These are phyloP conservation scores for Gymnoscopelus microlampas DNA, from an alignment of 2,797 vertebrate genomes.

Conservation along the genomic window DNA sequence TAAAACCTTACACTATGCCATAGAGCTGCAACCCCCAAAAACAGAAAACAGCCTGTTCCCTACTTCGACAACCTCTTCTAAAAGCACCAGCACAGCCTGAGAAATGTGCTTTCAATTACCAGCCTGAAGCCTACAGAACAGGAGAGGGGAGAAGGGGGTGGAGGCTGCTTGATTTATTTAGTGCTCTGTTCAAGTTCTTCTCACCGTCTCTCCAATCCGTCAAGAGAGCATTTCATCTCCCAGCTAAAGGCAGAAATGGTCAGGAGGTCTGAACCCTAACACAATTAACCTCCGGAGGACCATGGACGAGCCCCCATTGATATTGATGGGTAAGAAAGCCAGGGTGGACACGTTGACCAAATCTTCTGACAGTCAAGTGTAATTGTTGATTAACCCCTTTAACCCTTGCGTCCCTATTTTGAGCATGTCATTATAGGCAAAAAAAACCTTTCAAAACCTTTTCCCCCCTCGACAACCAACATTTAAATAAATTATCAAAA, in stretches of 20 bases:
- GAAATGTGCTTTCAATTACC: slow-evolving; percentile 97
- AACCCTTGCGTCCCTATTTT: too few species aligned
- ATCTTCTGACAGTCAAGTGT: slow-evolving; percentile 48
- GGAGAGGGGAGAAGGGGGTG: slow-evolving; percentile 44
- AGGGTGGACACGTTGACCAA: slow-evolving; percentile 20
- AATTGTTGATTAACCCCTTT: slow-evolving; percentile 34
- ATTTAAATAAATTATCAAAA: too few species aligned
- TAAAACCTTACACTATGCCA: slow-evolving; percentile 45
- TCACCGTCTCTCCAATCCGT: slow-evolving; percentile 87
- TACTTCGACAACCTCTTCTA: slow-evolving; percentile 65
- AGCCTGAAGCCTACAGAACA: slow-evolving; percentile 83
- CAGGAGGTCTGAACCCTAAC: slow-evolving; percentile 79
- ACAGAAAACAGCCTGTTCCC: slow-evolving; percentile 77
- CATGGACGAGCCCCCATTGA: slow-evolving; percentile 47
- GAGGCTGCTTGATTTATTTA: slow-evolving; percentile 89
- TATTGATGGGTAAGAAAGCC: slow-evolving; percentile 40
- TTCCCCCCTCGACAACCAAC: too few species aligned
- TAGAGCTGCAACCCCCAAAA: slow-evolving; percentile 58
- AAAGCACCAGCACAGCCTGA: slow-evolving; percentile 68
- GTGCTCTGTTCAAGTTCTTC: slow-evolving; percentile 89
- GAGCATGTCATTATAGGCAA: too few species aligned
- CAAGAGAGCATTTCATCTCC: slow-evolving; percentile 90
- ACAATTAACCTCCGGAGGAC: slow-evolving; percentile 77
- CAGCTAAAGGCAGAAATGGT: slow-evolving; percentile 81
- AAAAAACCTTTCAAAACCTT: too few species aligned